Base-by-base conservation (phyloP, 2,888 invertebrate species). In the Aspidiotus destructor region DNA sequence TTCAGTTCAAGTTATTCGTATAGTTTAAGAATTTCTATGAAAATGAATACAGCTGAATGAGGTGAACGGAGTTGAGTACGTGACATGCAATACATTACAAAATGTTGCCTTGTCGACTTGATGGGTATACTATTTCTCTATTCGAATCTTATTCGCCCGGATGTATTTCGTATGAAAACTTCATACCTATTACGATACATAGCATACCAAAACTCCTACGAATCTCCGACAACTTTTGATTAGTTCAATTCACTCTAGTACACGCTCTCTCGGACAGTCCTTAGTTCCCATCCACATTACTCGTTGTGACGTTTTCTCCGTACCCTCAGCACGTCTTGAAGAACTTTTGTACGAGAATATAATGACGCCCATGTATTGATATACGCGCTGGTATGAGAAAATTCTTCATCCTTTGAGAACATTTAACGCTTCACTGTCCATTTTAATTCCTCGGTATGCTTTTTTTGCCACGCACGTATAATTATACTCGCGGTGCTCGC, bases 21-120 rank as follows among this genome's bases (percentile, higher is more conserved):
- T 28, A 28, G 28, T 28, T 28, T 28, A 5, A 28, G 28, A 28
- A 28, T 28, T 63, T 65, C 57, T 65, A 41, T 16, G 42, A 57
- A 65, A 65, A 65, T 65, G 65, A 65, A 65, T 65, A 57, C 65
- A 57, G 65, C 28, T 65, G 54, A 65, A 65, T 65, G 65, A 65
- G 65, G 65, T 65, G 57, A 65, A 57, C 57, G 44, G 57, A 65
- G 65, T 65, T 65, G 65, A 65, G 54, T 57, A 65, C 65, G 65
- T 65, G 65, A 65, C 65, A 65, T 54, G 65, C 41, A 65, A 65
- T 57, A 65, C 57, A 65, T 65, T 65, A 65, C 44, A 42, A 57
- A 57, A 65, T 65, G 65, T 44, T 57, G 57, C 55, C 44, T 65
- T 42, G 41, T 55, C 55, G 57, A 13, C 40, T 58, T 13, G 65